phyloP scores from a whole-genome alignment of 2,888 invertebrate genomes.

The Sminthurinus aureus region DNA sequence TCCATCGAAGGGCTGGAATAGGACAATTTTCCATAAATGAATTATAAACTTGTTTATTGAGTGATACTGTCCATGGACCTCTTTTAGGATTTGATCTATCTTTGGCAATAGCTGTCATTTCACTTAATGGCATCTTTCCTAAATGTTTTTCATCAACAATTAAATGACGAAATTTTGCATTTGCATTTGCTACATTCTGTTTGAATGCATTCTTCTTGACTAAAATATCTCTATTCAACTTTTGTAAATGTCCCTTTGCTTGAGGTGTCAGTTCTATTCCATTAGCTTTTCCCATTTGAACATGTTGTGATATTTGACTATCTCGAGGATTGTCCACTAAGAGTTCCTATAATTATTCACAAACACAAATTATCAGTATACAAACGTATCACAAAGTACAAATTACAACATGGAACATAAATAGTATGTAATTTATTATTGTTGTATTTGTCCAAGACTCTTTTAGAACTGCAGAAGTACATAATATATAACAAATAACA shows the following conservation, averaged over 20 bases:
- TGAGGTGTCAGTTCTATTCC: conserved; percentile 74
- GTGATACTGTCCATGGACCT: conserved; percentile 85
- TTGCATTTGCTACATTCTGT: conserved; percentile 73
- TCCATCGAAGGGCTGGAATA: conserved; percentile 78
- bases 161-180: conserved; percentile 72
- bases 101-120: conserved; percentile 72
- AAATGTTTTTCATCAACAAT: conserved; percentile 73
- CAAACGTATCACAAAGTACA: no score
- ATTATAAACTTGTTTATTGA: conserved; percentile 76
- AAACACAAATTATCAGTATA: no score
- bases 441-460: no score
- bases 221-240: conserved; percentile 68
- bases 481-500: no score
- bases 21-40: conserved; percentile 87
- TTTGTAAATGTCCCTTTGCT: conserved; percentile 68
- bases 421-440: conserved; percentile 25
- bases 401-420: no score
- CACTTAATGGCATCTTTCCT: conserved; percentile 76
- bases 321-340: conserved; percentile 62
- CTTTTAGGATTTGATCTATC: conserved; percentile 68
- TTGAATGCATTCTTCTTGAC: conserved; percentile 71
- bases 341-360: conserved; percentile 62
- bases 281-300: conserved; percentile 82
- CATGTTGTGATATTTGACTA: conserved; percentile 68
- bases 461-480: no score